Evolutionary conservation across 2,888 invertebrate species (phyloP), one percentile per base, ranked within the genome.

Genomic region (Malacosoma neustria): DNA sequence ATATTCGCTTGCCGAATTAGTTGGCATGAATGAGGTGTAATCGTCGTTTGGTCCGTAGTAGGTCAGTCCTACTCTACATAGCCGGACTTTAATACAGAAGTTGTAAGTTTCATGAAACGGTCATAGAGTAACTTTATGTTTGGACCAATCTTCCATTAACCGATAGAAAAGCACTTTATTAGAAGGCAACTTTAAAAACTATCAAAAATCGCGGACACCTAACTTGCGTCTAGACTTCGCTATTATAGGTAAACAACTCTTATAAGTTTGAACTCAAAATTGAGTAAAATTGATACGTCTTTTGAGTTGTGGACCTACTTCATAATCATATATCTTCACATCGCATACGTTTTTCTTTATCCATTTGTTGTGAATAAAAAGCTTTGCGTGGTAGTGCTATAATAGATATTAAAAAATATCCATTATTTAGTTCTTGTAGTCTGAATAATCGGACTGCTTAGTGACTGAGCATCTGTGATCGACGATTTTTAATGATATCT

Each of bases 1-100:
- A 76, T 82, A 65, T 72, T 68, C 81, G 64, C 79, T 85, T 67
- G 81, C 76, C 60, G 85, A 85, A 64, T 72, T 84, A 69, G 61
- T 85, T 63, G 67, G 66, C 58, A 68, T 59, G 75, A 75, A 75
- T 72, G 76, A 81, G 69, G 74, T 59, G 60, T 85, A 81, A 63
- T 60, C 59, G 59, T 57, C 58, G 56, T 52, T 54, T 55, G 61
- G 53, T 51, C 49, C 49, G 64, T 59, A n/a, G n/a, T n/a, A n/a
- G n/a, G n/a, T n/a, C n/a, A n/a, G n/a, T n/a, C n/a, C n/a, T n/a
- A n/a, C n/a, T n/a, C n/a, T n/a, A 61, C 58, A 54, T 57, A 57
- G 49, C 62, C 55, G 70, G 66, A 66, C 64, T 66, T 63, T 66
- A 58, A 57, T 64, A 61, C 60, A 54, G 48, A 41, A 61, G 64